Evolutionary conservation across 2,113 vertebrate genomes (phyloP).

Genomic region (Gobius niger): DNA sequence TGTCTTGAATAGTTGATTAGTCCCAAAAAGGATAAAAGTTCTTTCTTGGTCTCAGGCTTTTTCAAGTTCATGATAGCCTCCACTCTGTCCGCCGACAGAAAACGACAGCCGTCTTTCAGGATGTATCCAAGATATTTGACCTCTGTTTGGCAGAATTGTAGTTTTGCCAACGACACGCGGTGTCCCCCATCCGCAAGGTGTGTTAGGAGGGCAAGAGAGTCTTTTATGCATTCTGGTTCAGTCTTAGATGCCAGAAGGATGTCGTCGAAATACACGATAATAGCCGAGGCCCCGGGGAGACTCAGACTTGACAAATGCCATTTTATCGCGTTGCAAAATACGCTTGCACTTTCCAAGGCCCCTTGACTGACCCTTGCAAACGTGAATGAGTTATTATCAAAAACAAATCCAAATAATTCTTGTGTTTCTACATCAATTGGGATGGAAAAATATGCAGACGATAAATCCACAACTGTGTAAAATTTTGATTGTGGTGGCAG

Average conservation of each 20-base stretch:
- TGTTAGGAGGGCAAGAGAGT: background rate
- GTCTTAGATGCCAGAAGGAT: background rate
- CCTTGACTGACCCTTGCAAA: background rate
- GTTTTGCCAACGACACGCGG: background rate
- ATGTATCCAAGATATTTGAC: background rate
- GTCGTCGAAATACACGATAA: background rate
- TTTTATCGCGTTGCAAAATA: background rate
- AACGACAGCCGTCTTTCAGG: background rate
- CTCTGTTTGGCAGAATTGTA: background rate
- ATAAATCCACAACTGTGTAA: background rate
- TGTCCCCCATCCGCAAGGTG: background rate
- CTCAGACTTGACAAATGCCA: background rate
- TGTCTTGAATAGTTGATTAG: background rate
- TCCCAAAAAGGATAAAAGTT: background rate
- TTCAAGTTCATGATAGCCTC: background rate
- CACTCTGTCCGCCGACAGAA: background rate
- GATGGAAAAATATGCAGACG: background rate
- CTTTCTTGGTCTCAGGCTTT: background rate
- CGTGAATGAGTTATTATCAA: background rate
- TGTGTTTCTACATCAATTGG: background rate
- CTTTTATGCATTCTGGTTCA: background rate
- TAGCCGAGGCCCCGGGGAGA: background rate
- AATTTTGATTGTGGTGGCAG: background rate
- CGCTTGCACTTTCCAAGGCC: background rate
- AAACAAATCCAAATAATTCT: background rate